Evolutionary conservation across 2,113 vertebrate species (phyloP).

Genomic region (Rana temporaria): DNA sequence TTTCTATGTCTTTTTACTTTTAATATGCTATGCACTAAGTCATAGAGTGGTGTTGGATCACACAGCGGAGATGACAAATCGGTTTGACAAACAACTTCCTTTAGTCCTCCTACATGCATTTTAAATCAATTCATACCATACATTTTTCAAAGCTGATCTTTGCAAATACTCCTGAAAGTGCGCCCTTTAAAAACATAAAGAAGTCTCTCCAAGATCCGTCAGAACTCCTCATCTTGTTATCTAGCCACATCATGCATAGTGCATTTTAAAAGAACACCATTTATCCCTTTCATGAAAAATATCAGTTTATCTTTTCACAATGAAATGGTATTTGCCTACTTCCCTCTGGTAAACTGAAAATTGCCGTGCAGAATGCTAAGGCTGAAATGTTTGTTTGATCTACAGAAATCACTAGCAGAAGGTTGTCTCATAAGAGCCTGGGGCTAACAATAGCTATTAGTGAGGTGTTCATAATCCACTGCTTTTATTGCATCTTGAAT

Average conservation of each 20-base stretch:
- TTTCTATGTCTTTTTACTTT: conserved; percentile 14
- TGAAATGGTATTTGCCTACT: conserved; percentile 50
- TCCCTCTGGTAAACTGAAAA: conserved; percentile 52
- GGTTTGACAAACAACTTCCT: conserved; percentile 28
- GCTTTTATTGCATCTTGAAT: conserved; percentile 53
- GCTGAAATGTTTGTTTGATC: conserved; percentile 44
- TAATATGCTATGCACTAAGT: conserved; percentile 17
- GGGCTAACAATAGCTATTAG: conserved; percentile 56
- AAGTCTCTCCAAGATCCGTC: conserved; percentile 1
- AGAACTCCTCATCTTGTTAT: neutral
- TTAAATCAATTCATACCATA: conserved; percentile 22
- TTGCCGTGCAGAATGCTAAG: conserved; percentile 49
- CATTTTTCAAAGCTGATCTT: conserved; percentile 33
- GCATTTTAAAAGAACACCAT: conserved; percentile 1
- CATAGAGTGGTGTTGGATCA: conserved; percentile 26
- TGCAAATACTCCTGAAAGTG: conserved; percentile 13
- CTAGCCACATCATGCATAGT: conserved; percentile 30
- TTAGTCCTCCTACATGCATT: conserved; percentile 39
- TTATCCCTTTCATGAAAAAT: conserved; percentile 9
- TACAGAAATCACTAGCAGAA: conserved; percentile 47
- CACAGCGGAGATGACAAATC: conserved; percentile 20
- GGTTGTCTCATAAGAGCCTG: conserved; percentile 47
- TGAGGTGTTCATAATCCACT: conserved; percentile 55
- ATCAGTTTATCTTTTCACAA: conserved; percentile 49
- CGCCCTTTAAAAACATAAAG: conserved; percentile 31